A percentile compares a stretch with the other conserved stretches of the same genome.
phyloP scores from a whole-genome alignment of 2,113 vertebrate genomes.

The Varanus komodoensis region DNA sequence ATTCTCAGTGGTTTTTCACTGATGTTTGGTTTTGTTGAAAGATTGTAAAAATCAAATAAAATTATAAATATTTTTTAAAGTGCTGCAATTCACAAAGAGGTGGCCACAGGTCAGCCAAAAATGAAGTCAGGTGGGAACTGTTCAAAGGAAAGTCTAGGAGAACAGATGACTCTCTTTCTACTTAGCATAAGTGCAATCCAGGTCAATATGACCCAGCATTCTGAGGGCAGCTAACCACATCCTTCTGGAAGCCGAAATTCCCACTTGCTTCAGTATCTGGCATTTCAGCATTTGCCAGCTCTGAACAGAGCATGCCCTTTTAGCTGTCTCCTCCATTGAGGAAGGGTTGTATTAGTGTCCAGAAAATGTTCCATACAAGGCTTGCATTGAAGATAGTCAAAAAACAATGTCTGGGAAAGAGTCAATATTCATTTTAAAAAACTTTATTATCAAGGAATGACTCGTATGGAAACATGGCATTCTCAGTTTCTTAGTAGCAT shows the following conservation, averaged over 20 bases:
- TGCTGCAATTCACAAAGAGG: not conserved
- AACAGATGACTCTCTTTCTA: not conserved
- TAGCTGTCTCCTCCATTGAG: no score
- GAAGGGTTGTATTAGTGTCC: not conserved
- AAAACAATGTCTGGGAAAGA: not conserved
- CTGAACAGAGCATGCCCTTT: not conserved
- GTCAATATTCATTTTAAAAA: not conserved
- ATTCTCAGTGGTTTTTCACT: no score
- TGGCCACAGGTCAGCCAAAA: no score
- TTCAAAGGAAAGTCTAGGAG: no score
- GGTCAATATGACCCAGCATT: not conserved
- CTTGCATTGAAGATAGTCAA: not conserved
- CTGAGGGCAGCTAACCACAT: not conserved
- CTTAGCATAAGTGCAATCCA: not conserved
- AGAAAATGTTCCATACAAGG: not conserved
- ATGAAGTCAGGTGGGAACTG: not conserved
- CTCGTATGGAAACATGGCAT: not conserved
- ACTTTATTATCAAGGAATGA: not conserved
- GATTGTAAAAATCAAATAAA: no score
- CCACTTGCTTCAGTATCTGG: not conserved
- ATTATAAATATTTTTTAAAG: no score
- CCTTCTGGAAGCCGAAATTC: no score
- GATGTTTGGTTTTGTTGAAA: no score
- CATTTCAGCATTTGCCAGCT: not conserved
- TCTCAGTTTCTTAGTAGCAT: not conserved